phyloP scores from a whole-genome alignment of 2,888 invertebrate species.

The Synergus umbraculus region DNA sequence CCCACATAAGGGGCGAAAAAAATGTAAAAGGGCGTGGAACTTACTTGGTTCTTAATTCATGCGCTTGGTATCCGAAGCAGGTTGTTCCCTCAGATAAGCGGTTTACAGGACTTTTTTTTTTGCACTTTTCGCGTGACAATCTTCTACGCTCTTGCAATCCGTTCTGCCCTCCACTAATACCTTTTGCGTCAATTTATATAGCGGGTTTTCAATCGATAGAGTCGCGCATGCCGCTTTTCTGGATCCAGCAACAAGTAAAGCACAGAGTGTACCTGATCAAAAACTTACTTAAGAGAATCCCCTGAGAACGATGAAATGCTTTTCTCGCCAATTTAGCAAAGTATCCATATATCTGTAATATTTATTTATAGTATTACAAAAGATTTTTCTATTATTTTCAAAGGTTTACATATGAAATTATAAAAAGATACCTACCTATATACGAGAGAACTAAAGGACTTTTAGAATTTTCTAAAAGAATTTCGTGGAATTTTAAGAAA shows the following conservation, averaged over 20 bases:
- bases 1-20: constrained; percentile 22
- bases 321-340: background rate
- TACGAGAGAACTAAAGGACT: no score
- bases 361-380: background rate
- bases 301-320: background rate
- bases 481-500: no score
- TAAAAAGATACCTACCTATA: no score
- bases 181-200: constrained; percentile 67
- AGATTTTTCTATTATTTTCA: no score
- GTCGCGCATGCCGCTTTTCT: constrained; percentile 69
- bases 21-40: constrained; percentile 41
- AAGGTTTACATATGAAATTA: no score
- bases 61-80: constrained; percentile 44
- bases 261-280: constrained; percentile 59
- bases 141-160: constrained; percentile 48
- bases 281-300: constrained; percentile 44
- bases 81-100: constrained; percentile 6
- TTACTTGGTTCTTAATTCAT: constrained; percentile 56
- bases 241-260: constrained; percentile 74
- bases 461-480: no score
- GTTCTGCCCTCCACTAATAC: constrained; percentile 62
- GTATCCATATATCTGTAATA: background rate
- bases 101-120: constrained; percentile 25
- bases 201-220: constrained; percentile 70
- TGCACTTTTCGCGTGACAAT: constrained; percentile 46